A percentile compares a stretch with the other conserved stretches of the same genome.
Evolutionary conservation across 2,888 invertebrate species (phyloP).

Genomic region (Mythimna ferrago): DNA sequence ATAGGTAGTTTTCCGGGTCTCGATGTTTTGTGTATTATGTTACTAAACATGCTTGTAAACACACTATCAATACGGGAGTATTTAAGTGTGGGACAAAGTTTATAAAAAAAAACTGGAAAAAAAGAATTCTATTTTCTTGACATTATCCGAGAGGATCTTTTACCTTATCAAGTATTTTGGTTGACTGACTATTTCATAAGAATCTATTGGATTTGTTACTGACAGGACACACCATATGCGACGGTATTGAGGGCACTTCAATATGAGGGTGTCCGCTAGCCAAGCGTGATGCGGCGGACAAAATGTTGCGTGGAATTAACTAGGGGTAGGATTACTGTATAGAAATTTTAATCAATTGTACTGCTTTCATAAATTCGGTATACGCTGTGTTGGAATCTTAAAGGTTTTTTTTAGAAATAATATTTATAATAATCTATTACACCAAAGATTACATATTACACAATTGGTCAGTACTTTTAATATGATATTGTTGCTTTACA

Average conservation of each 20-base stretch:
- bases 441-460: too few relatives aligned
- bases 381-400: neutral
- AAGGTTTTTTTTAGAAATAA: neutral
- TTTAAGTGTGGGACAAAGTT: too few relatives aligned
- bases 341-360: slow-evolving; percentile 16
- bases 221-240: slow-evolving; percentile 54
- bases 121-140: neutral
- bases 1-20: too few relatives aligned
- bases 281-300: slow-evolving; percentile 42
- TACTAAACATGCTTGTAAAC: too few relatives aligned
- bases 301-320: slow-evolving; percentile 43
- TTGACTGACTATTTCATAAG: slow-evolving; percentile 45
- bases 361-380: neutral
- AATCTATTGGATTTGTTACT: slow-evolving; percentile 51
- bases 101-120: too few relatives aligned
- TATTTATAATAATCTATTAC: too few relatives aligned
- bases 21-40: too few relatives aligned
- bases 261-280: slow-evolving; percentile 51
- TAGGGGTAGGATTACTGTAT: neutral
- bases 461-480: too few relatives aligned
- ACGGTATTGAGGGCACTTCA: slow-evolving; percentile 47
- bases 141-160: neutral
- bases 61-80: too few relatives aligned
- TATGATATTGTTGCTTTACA: too few relatives aligned
- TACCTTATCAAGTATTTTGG: slow-evolving; percentile 21